Evolutionary conservation across 1,140 invertebrate genomes (phyloP), one percentile per base, ranked within the genome.

Genomic region (Meloidogyne exigua): DNA sequence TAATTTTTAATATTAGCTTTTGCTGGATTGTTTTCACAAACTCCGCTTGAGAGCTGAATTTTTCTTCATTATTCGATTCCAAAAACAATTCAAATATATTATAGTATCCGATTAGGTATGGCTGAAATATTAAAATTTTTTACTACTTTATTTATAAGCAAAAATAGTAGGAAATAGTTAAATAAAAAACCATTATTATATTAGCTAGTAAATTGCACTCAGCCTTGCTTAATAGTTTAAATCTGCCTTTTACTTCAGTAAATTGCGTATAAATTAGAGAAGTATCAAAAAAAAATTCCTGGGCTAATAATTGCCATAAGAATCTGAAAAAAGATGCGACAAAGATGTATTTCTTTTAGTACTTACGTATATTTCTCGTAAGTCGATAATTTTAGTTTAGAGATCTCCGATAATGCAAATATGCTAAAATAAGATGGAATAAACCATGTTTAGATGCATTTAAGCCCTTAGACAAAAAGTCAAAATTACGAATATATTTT

Each of bases 41-140:
- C 23, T 25, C 57, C 1, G 28, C 2, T 64, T 26, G 23, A 9
- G n/a, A 11, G 5, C 7, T 15, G 26, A 57, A 32, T 32, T 28
- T 25, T 70, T 36, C 9, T 44, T 21, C 25, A 71, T 71, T 71
- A 71, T 62, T 28, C 69, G 18, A 23, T 15, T 28, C 23, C 42
- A 65, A 44, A 36, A 72, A 75, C 15, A 23, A 21, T n/a, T n/a
- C 23, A 65, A 73, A 73, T 13, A 73, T 28, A 5, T n/a, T 36
- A n/a, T 73, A 49, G 13, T 62, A 64, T n/a, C 44, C 72, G 18
- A 57, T 62, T 21, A 73, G 11, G 36, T 64, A 73, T 10, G 72
- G 72, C 72, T 73, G 49, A 65, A 73, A 73, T 13, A 7, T 21
- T 21, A 5, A 57, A 44, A 10, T 28, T 18, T 12, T 21, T 4